Base-by-base conservation (phyloP, 2,888 invertebrate species). In the Junonia oenone region DNA sequence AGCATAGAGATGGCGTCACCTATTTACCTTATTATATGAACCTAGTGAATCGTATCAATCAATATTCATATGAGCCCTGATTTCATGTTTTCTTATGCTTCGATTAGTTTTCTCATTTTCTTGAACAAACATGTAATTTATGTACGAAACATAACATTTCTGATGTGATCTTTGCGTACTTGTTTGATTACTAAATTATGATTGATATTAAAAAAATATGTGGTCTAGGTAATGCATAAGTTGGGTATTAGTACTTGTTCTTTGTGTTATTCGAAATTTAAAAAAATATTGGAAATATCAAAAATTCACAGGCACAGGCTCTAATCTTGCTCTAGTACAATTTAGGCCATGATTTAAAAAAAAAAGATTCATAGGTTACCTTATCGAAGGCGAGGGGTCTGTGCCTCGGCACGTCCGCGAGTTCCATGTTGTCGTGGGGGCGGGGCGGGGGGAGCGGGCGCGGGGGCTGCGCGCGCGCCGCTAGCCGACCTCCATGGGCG, bases 401-500 rank as follows among this genome's bases (percentile, higher is more conserved):
- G 86, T 92, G 87, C 77, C 91, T 76, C 66, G 90, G 90, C 80
- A 85, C 83, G 76, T 89, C 87, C 73, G 83, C 76, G 80, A 83
- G 87, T 75, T 91, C 91, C 90, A 90, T 90, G 92, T 93, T 92
- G 91, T 92, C 92, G 90, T 92, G 91, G 92, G 91, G 92, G 76
- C 78, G 82, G 91, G 90, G 93, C 91, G 92, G 91, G 91, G 90
- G 83, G 81, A 77, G 92, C 91, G 92, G 92, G 92, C 93, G 93
- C 93, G 92, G 85, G 78, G 79, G 81, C 67, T 71, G 84, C 81
- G 83, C 83, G 83, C 84, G 84, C 83, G 87, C 83, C 83, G 93
- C 93, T 94, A 94, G 92, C 94, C 94, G 93, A 94, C 93, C 94
- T 95, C 94, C 94, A 94, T 94, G 93, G 94, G 94, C 92, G 94